Percentiles rank a stretch among this genome's conserved stretches.
phyloP scores from a whole-genome alignment of 1,140 invertebrate species.

The Meloidogyne exigua region DNA sequence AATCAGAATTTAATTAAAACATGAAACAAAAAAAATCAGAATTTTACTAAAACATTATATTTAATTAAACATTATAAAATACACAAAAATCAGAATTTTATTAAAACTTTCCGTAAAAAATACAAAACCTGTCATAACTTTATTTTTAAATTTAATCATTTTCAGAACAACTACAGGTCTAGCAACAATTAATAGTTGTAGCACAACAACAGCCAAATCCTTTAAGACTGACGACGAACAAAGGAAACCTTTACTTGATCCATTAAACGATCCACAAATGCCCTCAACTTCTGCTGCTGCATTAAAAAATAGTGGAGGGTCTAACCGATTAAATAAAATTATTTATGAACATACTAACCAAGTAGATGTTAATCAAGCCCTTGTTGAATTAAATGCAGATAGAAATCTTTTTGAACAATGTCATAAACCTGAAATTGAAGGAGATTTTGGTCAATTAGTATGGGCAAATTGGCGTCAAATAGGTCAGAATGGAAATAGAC shows the following conservation, averaged over 20 bases:
- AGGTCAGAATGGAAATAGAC: slow-evolving; percentile 33
- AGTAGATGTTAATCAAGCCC: slow-evolving; percentile 53
- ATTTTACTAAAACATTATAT: neutral
- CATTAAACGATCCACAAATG: slow-evolving; percentile 14
- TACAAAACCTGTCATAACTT: neutral
- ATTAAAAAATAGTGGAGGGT: neutral
- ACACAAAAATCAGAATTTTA: too few species aligned
- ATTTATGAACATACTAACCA: slow-evolving; percentile 3
- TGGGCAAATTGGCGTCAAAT: slow-evolving; percentile 62
- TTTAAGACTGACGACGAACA: neutral
- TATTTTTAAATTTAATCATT: neutral
- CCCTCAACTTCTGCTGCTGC: slow-evolving; percentile 15
- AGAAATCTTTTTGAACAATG: slow-evolving; percentile 53
- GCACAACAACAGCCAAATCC: neutral
- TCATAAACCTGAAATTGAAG: slow-evolving; percentile 22
- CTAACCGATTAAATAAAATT: neutral
- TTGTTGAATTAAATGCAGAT: slow-evolving; percentile 59
- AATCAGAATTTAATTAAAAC: too few species aligned
- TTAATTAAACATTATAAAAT: too few species aligned
- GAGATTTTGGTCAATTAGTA: slow-evolving; percentile 56
- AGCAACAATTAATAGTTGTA: slow-evolving; percentile 1
- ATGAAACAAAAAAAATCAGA: too few species aligned
- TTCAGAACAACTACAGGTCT: neutral
- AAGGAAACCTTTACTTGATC: neutral
- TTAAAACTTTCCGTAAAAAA: neutral